Evolutionary conservation across 2,888 invertebrate species (phyloP), one percentile per base, ranked within the genome.

Genomic region (Cerceris rybyensis): DNA sequence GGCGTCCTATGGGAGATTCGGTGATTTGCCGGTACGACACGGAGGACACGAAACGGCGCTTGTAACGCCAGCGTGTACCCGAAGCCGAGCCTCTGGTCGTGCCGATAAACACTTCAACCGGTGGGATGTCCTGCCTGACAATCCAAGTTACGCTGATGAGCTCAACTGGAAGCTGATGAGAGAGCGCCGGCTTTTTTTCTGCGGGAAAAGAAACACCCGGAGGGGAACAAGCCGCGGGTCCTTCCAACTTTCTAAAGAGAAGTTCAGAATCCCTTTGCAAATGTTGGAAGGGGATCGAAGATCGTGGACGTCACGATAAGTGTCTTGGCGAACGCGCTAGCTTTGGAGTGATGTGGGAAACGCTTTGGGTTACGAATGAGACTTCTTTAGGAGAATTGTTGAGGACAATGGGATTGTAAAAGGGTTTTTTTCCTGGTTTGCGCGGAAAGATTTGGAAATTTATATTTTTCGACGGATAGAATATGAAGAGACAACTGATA

Each of bases 141-240:
- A 83, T 79, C 81, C 82, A 86, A 89, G 89, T 88, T 89, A 89
- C 89, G 86, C 87, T 88, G 88, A 89, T 88, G 88, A 89, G 88
- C 70, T 54, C 50, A 54, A 52, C 60, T 60, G 49, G 59, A 75
- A 68, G 68, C 50, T 65, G 73, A 58, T 64, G 77, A 69, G 74
- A 80, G 74, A 68, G 60, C 64, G 55, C 58, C 68, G 82, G 28
- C 64, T 70, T 58, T 64, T 66, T 70, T 55, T 71, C 55, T 7
- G 9, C 11, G 7, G 41, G 58, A 13, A 58, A 58, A 58, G 58
- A 58, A 58, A 39, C 58, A 41, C 11, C 58, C 13, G n/a, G 16
- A 55, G 7, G 41, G 2, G 17, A 7, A 58, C 41, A 41, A 8
- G 13, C 41, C 58, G 58, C 41, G 58, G 41, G 41, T 41, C 58